Percentiles rank a stretch among this genome's conserved stretches.
Evolutionary conservation across 2,113 vertebrate species (phyloP).

Genomic region (Nycticorax nycticorax): DNA sequence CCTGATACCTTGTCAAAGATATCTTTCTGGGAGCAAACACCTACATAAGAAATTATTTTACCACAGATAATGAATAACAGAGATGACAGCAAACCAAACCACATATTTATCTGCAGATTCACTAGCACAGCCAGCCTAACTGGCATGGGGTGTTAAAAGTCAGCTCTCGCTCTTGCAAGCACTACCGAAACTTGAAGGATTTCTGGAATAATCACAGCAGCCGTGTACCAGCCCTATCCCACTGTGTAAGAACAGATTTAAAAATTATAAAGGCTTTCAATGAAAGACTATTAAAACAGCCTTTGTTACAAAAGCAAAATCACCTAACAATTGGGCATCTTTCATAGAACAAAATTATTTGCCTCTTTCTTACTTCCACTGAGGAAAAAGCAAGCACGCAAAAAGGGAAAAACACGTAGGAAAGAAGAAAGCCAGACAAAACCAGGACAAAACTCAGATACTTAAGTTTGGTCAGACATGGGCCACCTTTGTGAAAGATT

Average conservation of each 20-base stretch:
- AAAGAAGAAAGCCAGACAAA: not conserved
- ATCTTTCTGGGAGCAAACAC: not conserved
- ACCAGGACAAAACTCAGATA: not conserved
- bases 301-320: not conserved
- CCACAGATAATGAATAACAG: not conserved
- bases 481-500: not conserved
- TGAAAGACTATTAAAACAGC: not conserved
- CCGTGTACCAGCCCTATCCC: not conserved
- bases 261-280: not conserved
- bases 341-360: not conserved
- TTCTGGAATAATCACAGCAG: not conserved
- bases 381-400: not conserved
- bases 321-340: not conserved
- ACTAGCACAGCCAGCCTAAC: not conserved
- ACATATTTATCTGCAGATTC: not conserved
- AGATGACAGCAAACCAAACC: not conserved
- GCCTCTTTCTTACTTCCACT: not conserved
- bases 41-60: not conserved
- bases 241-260: not conserved
- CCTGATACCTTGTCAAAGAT: not conserved
- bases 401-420: not conserved
- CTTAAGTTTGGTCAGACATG: not conserved
- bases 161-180: not conserved
- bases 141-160: not conserved
- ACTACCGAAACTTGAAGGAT: not conserved